Evolutionary conservation across 2,888 invertebrate species (phyloP), one percentile per base, ranked within the genome.

Genomic region (Prenolepis imparis): DNA sequence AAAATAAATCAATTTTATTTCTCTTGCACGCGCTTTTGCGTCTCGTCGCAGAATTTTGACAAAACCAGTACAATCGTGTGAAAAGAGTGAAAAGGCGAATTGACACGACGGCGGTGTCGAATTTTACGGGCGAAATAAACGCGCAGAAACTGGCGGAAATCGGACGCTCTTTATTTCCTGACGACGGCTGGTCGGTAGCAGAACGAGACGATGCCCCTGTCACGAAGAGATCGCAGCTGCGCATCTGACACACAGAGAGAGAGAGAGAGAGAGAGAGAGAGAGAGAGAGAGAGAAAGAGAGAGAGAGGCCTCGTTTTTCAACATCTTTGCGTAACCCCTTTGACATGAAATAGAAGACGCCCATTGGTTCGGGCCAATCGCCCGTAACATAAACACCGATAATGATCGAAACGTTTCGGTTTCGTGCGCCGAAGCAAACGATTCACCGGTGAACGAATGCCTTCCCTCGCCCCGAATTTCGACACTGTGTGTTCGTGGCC

Each of bases 161-260:
- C 73, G 57, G 59, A 72, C 44, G 72, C 78, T 80, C 72, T 80
- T 80, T 80, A 80, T 80, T 72, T 80, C 78, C 59, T 44, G 9
- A 32, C 57, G 44, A 24, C 72, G 70, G 57, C 9, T 44, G 74
- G 21, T 44, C 66, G 21, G 66, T 66, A 61, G 28, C 15, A 28
- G 6, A 39, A 28, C 39, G 73, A 36, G 4, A 44, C 12, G 21
- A 15, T 39, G 74, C 32, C 21, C 44, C 64, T 32, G 36, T 28
- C 44, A 21, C 48, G 12, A 39, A 24, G 52, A 39, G 66, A 39
- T 24, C 28, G 57, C 78, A 80, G 78, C 78, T 72, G 78, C 44
- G 57, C 59, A 15, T 18, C 32, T 24, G 55, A n/a, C n/a, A 18
- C 28, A 3, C n/a, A n/a, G n/a, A n/a, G n/a, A n/a, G n/a, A n/a